Evolutionary conservation across 2,113 vertebrate genomes (phyloP).

Genomic region (Perccottus glenii): DNA sequence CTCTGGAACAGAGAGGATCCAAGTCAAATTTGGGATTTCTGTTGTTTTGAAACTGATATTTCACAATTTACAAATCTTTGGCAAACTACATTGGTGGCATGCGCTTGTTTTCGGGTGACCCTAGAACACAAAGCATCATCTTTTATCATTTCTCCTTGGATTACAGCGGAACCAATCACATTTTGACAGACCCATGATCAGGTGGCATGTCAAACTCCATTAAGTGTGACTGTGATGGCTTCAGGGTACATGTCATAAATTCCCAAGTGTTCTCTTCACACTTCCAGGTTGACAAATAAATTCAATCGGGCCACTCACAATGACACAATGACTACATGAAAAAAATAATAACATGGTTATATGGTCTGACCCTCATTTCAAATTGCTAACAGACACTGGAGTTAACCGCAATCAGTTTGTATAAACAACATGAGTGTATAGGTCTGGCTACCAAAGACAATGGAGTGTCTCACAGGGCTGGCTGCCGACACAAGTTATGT

Average conservation of each 20-base stretch:
- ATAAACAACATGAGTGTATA: slow-evolving; percentile 62
- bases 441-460: slow-evolving; percentile 50
- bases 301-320: slow-evolving; percentile 16
- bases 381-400: slow-evolving; percentile 65
- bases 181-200: slow-evolving; percentile 62
- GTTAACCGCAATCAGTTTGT: slow-evolving; percentile 63
- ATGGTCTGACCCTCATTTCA: slow-evolving; percentile 37
- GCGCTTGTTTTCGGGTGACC: slow-evolving; percentile 35
- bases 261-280: slow-evolving; percentile 45
- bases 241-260: slow-evolving; percentile 41
- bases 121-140: slow-evolving; percentile 33
- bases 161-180: slow-evolving; percentile 47
- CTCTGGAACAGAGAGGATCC: background rate
- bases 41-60: slow-evolving; percentile 20
- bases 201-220: slow-evolving; percentile 67
- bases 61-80: slow-evolving; percentile 6
- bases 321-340: slow-evolving; percentile 24
- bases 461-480: slow-evolving; percentile 53
- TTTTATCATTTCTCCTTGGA: slow-evolving; percentile 55
- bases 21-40: background rate
- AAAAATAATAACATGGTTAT: slow-evolving; percentile 20
- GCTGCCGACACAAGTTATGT: slow-evolving; percentile 59
- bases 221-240: slow-evolving; percentile 49
- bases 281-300: slow-evolving; percentile 27
- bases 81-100: slow-evolving; percentile 3